A percentile compares a stretch with the other conserved stretches of the same genome.
Conservation (phyloP, 2,888 invertebrate genomes). For the Tetheella fluctuosa region DNA sequence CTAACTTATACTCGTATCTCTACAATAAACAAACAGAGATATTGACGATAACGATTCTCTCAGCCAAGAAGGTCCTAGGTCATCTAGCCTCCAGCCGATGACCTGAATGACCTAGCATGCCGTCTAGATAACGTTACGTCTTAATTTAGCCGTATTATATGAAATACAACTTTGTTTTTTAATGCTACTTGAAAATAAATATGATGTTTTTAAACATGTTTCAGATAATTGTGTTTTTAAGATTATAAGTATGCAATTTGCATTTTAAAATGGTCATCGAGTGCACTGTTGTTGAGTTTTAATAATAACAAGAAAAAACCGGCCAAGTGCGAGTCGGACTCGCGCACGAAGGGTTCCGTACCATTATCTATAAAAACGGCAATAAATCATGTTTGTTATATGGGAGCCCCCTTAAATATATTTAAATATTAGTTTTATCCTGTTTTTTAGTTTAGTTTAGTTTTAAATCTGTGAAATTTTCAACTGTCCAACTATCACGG, state of each 20-base stretch:
- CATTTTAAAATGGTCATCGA: neutral
- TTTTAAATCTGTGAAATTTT: no score
- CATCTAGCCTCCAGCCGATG: conserved; percentile 14
- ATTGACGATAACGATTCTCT: neutral
- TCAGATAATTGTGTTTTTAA: neutral
- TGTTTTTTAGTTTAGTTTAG: no score
- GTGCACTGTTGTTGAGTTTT: neutral
- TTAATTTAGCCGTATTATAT: conserved; percentile 14
- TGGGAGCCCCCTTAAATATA: no score
- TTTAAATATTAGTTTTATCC: no score
- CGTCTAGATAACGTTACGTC: conserved; percentile 21
- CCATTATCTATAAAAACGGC: no score
- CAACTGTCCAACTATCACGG: no score
- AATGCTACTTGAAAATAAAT: neutral
- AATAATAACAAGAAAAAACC: no score
- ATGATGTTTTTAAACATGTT: neutral
- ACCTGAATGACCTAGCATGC: conserved; percentile 12
- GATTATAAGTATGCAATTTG: neutral
- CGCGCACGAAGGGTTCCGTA: no score
- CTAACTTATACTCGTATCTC: neutral
- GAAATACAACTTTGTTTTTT: neutral
- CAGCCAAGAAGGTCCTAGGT: conserved; percentile 1
- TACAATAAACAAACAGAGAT: conserved; percentile 9
- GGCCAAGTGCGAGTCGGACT: no score
- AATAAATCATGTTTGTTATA: no score